Percentiles rank a stretch among this genome's conserved stretches.
These are phyloP conservation scores for Drosophila suboccidentalis DNA, from an alignment of 2,888 invertebrate genomes.

Conservation along the genomic window DNA sequence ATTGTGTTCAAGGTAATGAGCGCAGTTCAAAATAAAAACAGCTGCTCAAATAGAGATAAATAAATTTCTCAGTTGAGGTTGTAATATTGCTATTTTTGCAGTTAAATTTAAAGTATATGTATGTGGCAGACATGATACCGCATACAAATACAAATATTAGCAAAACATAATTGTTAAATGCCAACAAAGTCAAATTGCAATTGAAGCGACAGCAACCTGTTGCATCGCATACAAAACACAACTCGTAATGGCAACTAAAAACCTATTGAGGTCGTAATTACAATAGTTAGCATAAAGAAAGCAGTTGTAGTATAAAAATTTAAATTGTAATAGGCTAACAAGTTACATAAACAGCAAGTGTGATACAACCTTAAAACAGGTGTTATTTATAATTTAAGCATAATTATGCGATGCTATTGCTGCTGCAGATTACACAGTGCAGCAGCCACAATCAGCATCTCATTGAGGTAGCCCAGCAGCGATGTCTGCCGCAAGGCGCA, in stretches of 20 bases:
- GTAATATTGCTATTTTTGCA: slow-evolving; percentile 5
- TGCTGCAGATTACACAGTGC: slow-evolving; percentile 84
- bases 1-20: neutral
- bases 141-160: slow-evolving; percentile 36
- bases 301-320: slow-evolving; percentile 15
- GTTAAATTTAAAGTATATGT: neutral
- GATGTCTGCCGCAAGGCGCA: slow-evolving; percentile 80
- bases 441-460: slow-evolving; percentile 83
- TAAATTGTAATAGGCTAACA: slow-evolving; percentile 17
- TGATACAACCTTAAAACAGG: slow-evolving; percentile 51
- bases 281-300: slow-evolving; percentile 6
- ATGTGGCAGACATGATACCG: slow-evolving; percentile 4
- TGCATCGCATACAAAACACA: slow-evolving; percentile 34
- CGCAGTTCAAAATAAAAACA: slow-evolving; percentile 23
- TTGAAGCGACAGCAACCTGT: slow-evolving; percentile 29
- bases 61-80: neutral
- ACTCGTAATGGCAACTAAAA: slow-evolving; percentile 22
- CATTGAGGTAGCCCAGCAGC: slow-evolving; percentile 83
- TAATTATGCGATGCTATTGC: slow-evolving; percentile 48
- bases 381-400: slow-evolving; percentile 15
- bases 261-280: neutral
- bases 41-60: slow-evolving; percentile 41
- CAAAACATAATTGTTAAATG: slow-evolving; percentile 29
- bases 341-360: slow-evolving; percentile 5
- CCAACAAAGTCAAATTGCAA: slow-evolving; percentile 28